phyloP scores from a whole-genome alignment of 2,797 vertebrate species.

The Microhierax caerulescens region DNA sequence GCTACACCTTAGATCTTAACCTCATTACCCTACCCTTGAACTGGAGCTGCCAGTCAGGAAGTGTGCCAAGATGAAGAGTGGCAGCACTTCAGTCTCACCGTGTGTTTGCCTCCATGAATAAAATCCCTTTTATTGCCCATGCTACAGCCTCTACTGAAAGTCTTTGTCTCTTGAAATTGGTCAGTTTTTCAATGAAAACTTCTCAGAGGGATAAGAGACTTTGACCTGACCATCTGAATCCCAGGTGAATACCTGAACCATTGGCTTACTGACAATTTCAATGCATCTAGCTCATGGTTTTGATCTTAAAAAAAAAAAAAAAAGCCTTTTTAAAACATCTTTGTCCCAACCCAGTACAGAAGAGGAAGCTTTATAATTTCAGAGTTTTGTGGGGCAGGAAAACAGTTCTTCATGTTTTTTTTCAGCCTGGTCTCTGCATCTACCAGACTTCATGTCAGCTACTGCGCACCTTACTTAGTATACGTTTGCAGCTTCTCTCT shows the following conservation, averaged over 20 bases:
- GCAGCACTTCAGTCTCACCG: background rate
- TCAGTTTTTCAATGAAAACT: slow-evolving; percentile 5
- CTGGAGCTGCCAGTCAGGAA: slow-evolving; percentile 35
- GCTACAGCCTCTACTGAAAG: background rate
- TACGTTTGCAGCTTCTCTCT: background rate
- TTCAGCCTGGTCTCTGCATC: background rate
- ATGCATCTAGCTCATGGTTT: background rate
- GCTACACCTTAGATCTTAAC: slow-evolving; percentile 18
- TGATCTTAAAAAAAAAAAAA: background rate
- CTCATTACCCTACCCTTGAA: slow-evolving; percentile 28
- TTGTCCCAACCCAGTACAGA: background rate
- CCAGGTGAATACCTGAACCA: background rate
- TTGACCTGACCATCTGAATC: background rate
- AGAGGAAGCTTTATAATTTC: background rate
- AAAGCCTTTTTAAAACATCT: rapidly evolving
- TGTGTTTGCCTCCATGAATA: background rate
- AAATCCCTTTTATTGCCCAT: background rate
- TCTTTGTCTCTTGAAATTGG: background rate
- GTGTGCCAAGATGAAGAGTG: background rate
- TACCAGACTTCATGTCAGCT: background rate
- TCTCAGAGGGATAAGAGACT: background rate
- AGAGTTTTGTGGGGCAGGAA: background rate
- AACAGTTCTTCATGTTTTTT: background rate
- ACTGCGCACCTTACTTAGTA: background rate
- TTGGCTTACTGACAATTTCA: background rate